A percentile compares a stretch with the other conserved stretches of the same genome.
Evolutionary conservation across 2,797 vertebrate species (phyloP).

Genomic region (Chiropotes sagulatus): DNA sequence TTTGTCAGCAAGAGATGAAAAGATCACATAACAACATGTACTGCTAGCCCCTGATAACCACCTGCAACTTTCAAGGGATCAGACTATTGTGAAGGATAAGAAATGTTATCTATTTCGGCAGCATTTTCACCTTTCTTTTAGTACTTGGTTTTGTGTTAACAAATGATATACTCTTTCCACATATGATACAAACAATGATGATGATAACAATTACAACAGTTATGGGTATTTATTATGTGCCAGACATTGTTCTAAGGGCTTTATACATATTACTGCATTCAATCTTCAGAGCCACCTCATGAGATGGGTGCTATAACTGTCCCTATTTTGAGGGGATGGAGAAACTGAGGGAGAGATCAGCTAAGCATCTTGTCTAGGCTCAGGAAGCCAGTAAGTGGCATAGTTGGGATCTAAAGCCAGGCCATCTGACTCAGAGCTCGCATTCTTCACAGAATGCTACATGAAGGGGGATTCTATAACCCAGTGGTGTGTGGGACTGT

Average conservation of each 20-base stretch:
- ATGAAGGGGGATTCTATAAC: neutral
- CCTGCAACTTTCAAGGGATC: neutral
- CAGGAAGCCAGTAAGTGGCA: neutral
- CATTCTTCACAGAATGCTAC: neutral
- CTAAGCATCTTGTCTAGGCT: neutral
- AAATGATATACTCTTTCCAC: neutral
- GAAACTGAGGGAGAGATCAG: neutral
- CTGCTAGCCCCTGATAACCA: neutral
- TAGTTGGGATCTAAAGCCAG: neutral
- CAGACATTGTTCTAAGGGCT: neutral
- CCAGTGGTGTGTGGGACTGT: neutral
- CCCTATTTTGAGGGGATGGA: neutral
- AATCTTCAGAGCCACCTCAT: neutral
- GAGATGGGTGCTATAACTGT: neutral
- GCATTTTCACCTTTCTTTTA: neutral
- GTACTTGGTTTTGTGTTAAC: constrained; percentile 20
- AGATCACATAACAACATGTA: neutral
- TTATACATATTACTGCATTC: neutral
- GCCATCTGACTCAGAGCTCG: neutral
- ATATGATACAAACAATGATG: neutral
- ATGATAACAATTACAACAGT: neutral
- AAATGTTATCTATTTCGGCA: neutral
- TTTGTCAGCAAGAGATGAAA: neutral
- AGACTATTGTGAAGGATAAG: neutral
- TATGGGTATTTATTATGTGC: neutral